Evolutionary conservation across 2,888 invertebrate species (phyloP).

Genomic region (Hecatera dysodea): DNA sequence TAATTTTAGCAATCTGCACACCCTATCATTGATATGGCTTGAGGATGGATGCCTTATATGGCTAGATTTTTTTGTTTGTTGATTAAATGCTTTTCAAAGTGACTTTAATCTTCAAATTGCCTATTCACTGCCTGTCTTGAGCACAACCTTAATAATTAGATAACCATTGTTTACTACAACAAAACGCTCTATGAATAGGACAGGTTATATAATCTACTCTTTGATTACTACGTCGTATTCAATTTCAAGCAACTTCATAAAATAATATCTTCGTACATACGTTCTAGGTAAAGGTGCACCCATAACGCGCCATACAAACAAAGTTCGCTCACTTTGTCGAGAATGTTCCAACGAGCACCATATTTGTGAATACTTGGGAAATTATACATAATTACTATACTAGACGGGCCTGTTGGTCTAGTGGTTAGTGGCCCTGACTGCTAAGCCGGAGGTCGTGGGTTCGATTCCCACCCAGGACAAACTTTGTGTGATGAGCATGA

Average conservation of each 20-base stretch:
- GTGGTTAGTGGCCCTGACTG: too few relatives aligned
- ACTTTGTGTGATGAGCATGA: too few relatives aligned
- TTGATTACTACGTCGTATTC: constrained; percentile 22
- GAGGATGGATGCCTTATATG: too few relatives aligned
- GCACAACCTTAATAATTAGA: constrained; percentile 16
- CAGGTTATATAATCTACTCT: constrained; percentile 2
- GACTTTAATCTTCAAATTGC: background rate
- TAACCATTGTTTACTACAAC: constrained; percentile 8
- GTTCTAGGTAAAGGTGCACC: background rate
- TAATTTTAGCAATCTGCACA: too few relatives aligned
- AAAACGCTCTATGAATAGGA: constrained; percentile 3
- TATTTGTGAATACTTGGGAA: background rate
- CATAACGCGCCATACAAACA: background rate
- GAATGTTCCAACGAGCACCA: background rate
- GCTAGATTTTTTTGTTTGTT: too few relatives aligned
- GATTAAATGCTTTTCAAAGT: background rate
- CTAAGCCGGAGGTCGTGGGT: too few relatives aligned
- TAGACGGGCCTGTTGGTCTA: too few relatives aligned
- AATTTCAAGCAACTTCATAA: constrained; percentile 20
- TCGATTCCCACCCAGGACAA: too few relatives aligned
- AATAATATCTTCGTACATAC: constrained; percentile 23
- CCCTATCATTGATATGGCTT: too few relatives aligned
- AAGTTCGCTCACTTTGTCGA: background rate
- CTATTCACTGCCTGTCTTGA: background rate
- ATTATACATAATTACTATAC: background rate